Percentiles rank a stretch among this genome's conserved stretches.
Conservation (phyloP, 2,888 invertebrate genomes). For the Elysia crispata region DNA sequence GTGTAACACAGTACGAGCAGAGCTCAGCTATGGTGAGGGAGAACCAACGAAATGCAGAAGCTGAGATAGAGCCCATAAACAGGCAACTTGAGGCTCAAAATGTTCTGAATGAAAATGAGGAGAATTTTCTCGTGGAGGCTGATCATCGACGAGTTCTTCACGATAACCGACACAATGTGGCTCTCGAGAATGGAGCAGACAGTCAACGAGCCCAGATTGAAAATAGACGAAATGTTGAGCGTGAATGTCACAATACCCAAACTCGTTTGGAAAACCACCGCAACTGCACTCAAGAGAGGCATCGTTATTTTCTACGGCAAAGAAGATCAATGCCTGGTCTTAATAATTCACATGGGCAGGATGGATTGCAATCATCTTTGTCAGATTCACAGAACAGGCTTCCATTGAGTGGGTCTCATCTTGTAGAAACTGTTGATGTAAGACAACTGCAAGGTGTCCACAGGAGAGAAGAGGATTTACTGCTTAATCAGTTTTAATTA, state of each 20-base stretch:
- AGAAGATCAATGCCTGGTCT: conserved; percentile 33
- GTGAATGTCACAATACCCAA: conserved; percentile 39
- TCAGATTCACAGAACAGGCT: no score
- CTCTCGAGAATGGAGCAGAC: conserved; percentile 48
- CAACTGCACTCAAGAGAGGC: conserved; percentile 44
- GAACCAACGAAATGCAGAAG: conserved; percentile 36
- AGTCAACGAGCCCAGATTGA: conserved; percentile 40
- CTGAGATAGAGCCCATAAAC: conserved; percentile 44
- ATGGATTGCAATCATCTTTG: no score
- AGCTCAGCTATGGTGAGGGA: conserved; percentile 1
- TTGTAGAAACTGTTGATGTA: no score
- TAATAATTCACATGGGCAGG: conserved; percentile 24
- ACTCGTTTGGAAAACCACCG: conserved; percentile 40
- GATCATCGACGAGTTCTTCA: conserved; percentile 51
- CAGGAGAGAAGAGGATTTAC: no score
- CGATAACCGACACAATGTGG: conserved; percentile 51
- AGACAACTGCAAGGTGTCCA: no score
- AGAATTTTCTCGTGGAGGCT: conserved; percentile 56
- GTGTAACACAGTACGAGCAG: neutral
- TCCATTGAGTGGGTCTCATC: no score
- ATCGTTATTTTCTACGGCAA: conserved; percentile 43
- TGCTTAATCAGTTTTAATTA: no score
- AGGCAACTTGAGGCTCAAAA: conserved; percentile 53
- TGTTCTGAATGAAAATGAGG: conserved; percentile 58
- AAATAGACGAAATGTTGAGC: conserved; percentile 47